Percentiles rank a stretch among this genome's conserved stretches.
Evolutionary conservation across 2,113 vertebrate species (phyloP).

Genomic region (Bolborhynchus lineola): DNA sequence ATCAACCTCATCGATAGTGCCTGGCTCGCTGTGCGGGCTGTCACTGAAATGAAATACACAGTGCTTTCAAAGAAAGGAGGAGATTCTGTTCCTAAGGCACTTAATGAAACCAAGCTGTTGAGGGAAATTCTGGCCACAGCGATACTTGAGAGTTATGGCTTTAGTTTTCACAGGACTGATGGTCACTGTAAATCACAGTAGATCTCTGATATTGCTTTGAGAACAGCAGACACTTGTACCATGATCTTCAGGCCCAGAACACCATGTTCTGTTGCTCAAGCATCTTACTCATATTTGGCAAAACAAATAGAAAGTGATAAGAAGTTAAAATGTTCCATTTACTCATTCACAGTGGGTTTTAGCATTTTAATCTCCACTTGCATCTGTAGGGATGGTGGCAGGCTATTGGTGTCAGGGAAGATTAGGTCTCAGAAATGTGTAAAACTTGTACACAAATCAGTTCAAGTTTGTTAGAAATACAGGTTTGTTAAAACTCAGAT

Average conservation of each 20-base stretch:
- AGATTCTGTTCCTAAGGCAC: not conserved
- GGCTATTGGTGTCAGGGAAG: too few species aligned
- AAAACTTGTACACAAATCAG: not conserved
- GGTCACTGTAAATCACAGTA: not conserved
- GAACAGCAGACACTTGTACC: not conserved
- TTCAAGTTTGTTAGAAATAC: not conserved
- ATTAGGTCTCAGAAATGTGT: not conserved
- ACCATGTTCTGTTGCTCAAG: rapidly evolving
- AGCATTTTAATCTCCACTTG: not conserved
- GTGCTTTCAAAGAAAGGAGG: rapidly evolving
- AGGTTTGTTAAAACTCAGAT: not conserved
- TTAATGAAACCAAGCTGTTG: not conserved
- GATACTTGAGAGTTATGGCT: not conserved
- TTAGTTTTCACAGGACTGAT: not conserved
- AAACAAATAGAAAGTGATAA: not conserved
- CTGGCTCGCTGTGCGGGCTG: conserved; percentile 97
- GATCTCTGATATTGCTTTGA: not conserved
- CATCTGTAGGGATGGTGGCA: not conserved
- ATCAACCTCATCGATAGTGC: conserved; percentile 92
- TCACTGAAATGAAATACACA: conserved; percentile 77
- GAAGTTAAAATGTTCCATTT: not conserved
- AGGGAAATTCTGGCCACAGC: not conserved
- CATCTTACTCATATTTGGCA: not conserved
- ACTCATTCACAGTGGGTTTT: not conserved
- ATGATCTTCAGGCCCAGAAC: rapidly evolving